Evolutionary conservation across 2,888 invertebrate species (phyloP).

Genomic region (Sturmia bella): DNA sequence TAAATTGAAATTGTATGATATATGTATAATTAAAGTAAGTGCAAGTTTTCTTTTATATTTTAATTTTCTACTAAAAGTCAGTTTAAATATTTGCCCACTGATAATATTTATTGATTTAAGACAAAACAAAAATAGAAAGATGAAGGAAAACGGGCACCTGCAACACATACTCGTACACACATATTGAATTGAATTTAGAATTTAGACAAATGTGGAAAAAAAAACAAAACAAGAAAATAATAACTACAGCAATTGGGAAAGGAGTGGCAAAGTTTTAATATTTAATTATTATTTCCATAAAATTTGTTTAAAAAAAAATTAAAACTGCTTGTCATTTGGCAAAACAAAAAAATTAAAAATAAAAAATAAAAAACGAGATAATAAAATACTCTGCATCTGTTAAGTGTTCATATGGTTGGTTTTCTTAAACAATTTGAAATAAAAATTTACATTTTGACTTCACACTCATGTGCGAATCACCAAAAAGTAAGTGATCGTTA

Average conservation of each 20-base stretch:
- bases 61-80: conserved; percentile 4
- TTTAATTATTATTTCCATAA: conserved; percentile 1
- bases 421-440: conserved; percentile 13
- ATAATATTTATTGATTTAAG: conserved; percentile 34
- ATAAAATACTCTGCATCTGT: conserved; percentile 22
- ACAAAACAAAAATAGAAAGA: background rate
- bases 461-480: conserved; percentile 66
- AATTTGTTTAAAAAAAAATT: conserved; percentile 18
- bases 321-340: conserved; percentile 25
- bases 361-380: conserved; percentile 11
- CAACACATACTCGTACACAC: too few species aligned
- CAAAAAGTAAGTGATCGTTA: conserved; percentile 48
- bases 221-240: conserved; percentile 1
- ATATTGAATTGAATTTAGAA: conserved; percentile 35
- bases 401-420: conserved; percentile 1
- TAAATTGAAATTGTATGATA: conserved; percentile 38
- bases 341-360: background rate
- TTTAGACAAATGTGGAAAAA: conserved; percentile 28
- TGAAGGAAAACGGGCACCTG: conserved; percentile 21
- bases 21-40: conserved; percentile 42
- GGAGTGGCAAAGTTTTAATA: conserved; percentile 51
- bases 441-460: conserved; percentile 59
- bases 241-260: conserved; percentile 33
- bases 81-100: conserved; percentile 45
- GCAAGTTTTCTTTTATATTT: background rate